A percentile compares a stretch with the other conserved stretches of the same genome.
Evolutionary conservation across 2,888 invertebrate species (phyloP).

Genomic region (Leucoma salicis): DNA sequence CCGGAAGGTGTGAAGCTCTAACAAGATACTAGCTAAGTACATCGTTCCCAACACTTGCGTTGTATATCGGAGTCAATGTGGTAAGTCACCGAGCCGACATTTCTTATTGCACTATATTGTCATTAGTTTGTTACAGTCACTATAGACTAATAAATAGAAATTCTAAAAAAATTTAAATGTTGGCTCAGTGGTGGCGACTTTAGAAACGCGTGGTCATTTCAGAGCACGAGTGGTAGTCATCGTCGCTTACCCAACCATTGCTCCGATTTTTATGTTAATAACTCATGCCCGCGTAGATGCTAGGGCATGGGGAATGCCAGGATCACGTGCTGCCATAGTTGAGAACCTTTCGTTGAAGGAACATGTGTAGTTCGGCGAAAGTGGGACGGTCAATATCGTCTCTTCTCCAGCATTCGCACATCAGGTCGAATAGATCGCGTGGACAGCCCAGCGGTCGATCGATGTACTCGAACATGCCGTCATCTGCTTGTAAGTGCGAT

Average conservation of each 20-base stretch:
- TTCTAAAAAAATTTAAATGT: slow-evolving; percentile 15
- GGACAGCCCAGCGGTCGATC: slow-evolving; percentile 87
- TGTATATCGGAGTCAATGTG: slow-evolving; percentile 25
- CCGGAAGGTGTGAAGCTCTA: slow-evolving; percentile 39
- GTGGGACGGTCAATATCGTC: slow-evolving; percentile 88
- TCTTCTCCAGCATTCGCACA: slow-evolving; percentile 93
- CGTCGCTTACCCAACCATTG: slow-evolving; percentile 21
- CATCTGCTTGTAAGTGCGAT: slow-evolving; percentile 85
- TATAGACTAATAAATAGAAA: slow-evolving; percentile 30
- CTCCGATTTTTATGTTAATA: slow-evolving; percentile 37
- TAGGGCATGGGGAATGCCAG: slow-evolving; percentile 35
- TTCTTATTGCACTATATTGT: slow-evolving; percentile 27
- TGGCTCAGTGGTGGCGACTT: slow-evolving; percentile 7
- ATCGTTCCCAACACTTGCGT: slow-evolving; percentile 19
- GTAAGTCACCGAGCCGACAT: slow-evolving; percentile 14
- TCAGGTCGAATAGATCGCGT: slow-evolving; percentile 91
- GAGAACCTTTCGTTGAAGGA: slow-evolving; percentile 84
- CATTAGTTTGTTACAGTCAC: slow-evolving; percentile 17
- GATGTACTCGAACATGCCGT: slow-evolving; percentile 83
- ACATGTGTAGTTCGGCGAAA: slow-evolving; percentile 91
- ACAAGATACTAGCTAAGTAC: slow-evolving; percentile 38
- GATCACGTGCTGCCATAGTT: slow-evolving; percentile 57
- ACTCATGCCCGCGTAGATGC: slow-evolving; percentile 27
- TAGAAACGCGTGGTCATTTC: slow-evolving; percentile 38
- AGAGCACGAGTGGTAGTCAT: slow-evolving; percentile 4